Evolutionary conservation across 2,113 vertebrate species (phyloP).

Genomic region (Triplophysa siluroides): DNA sequence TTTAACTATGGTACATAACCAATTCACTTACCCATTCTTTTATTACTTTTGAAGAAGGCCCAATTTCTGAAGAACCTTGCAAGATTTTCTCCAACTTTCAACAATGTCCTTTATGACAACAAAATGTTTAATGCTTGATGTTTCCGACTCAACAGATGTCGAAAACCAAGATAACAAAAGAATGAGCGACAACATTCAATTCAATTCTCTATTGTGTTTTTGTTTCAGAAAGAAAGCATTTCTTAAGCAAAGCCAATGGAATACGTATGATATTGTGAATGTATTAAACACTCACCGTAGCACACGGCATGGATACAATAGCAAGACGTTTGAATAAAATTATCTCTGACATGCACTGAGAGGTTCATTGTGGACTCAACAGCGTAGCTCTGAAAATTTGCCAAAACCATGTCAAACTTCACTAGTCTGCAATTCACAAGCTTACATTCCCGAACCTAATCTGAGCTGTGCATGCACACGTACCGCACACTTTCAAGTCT

Average conservation of each 20-base stretch:
- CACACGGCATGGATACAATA: neutral
- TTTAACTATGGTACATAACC: too few species aligned
- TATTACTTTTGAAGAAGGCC: too few species aligned
- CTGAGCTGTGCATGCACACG: neutral
- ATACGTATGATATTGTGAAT: neutral
- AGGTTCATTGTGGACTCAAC: neutral
- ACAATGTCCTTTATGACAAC: neutral
- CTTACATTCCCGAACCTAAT: constrained; percentile 15
- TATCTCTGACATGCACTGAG: constrained; percentile 3
- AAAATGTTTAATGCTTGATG: neutral
- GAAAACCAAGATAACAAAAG: neutral
- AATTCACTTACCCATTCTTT: too few species aligned
- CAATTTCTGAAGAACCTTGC: too few species aligned
- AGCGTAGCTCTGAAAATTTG: neutral
- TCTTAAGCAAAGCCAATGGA: neutral
- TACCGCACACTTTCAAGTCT: too few species aligned
- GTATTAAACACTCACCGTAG: neutral
- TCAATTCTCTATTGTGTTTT: neutral
- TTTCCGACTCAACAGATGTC: neutral
- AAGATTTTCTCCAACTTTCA: neutral
- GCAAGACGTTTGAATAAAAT: constrained; percentile 6
- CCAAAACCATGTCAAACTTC: constrained; percentile 19
- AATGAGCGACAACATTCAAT: neutral
- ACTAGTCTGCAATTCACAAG: neutral
- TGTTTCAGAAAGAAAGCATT: neutral